Evolutionary conservation across 2,113 vertebrate genomes (phyloP).

Genomic region (Balaenoptera acutorostrata): DNA sequence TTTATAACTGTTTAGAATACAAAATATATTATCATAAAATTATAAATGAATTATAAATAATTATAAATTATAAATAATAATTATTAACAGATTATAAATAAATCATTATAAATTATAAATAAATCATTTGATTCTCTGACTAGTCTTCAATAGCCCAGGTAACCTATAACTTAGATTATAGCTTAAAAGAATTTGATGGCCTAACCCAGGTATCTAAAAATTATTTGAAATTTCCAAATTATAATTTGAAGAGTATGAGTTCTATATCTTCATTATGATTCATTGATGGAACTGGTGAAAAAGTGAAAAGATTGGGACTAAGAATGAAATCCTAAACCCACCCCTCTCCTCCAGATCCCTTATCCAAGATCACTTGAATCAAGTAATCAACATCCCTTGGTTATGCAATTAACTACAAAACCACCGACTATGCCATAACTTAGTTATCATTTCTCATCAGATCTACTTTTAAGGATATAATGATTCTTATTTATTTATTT

Average conservation of each 20-base stretch:
- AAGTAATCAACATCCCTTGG: background rate
- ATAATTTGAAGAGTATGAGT: background rate
- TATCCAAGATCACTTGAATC: constrained; percentile 2
- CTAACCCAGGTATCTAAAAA: background rate
- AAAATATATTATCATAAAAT: constrained; percentile 14
- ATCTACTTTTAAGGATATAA: background rate
- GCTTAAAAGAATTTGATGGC: constrained; percentile 14
- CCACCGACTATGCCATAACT: background rate
- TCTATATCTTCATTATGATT: background rate
- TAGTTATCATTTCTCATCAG: constrained; percentile 24
- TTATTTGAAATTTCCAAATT: constrained; percentile 15
- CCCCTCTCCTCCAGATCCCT: background rate
- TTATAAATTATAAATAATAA: too few relatives aligned
- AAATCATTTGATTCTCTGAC: background rate
- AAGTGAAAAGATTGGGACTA: background rate
- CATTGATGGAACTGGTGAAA: background rate
- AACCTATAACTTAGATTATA: background rate
- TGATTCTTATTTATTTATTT: background rate
- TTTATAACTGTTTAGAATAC: background rate
- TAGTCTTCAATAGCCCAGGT: constrained; percentile 7
- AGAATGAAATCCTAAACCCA: background rate
- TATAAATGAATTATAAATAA: background rate
- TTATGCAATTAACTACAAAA: background rate
- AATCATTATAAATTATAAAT: background rate
- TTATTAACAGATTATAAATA: too few relatives aligned